These are phyloP conservation scores for Macrobrachium rosenbergii DNA, from an alignment of 1,140 invertebrate species.

Conservation along the genomic window DNA sequence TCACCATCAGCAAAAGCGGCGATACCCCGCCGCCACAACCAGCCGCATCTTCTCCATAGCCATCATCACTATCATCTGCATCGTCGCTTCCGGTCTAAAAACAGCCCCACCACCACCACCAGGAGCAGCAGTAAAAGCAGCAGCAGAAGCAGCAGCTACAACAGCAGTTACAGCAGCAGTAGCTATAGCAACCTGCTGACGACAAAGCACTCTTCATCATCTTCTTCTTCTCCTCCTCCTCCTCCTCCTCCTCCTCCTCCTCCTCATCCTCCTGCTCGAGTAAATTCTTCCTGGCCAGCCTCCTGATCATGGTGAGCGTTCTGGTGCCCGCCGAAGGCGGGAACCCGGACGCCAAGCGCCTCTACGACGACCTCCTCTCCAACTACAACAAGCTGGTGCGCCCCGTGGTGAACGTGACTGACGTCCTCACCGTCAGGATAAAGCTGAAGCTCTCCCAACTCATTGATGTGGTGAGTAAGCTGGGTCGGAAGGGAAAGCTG, in stretches of 20 bases:
- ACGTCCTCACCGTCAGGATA: slow-evolving; percentile 49
- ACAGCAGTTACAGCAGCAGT: neutral
- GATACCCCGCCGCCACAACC: neutral
- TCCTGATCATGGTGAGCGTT: slow-evolving; percentile 23
- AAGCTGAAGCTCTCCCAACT: slow-evolving; percentile 50
- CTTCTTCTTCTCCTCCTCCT: too few species aligned
- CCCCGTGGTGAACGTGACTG: slow-evolving; percentile 44
- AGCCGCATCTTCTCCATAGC: neutral
- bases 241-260: neutral
- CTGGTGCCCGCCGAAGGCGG: slow-evolving; percentile 35
- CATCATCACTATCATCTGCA: neutral
- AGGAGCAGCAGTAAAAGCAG: slow-evolving; percentile 15
- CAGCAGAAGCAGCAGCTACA: neutral
- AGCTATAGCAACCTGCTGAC: neutral
- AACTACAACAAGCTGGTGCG: slow-evolving; percentile 53
- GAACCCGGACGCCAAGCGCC: slow-evolving; percentile 48
- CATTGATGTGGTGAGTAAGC: slow-evolving; percentile 42
- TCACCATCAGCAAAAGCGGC: neutral
- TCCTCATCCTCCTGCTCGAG: slow-evolving; percentile 19
- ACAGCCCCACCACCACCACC: neutral
- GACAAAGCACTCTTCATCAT: neutral
- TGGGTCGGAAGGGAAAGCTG: too few species aligned
- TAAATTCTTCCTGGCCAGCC: slow-evolving; percentile 24
- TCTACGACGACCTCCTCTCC: slow-evolving; percentile 43
- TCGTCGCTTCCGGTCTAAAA: too few species aligned